Conservation (phyloP, 2,797 vertebrate species). For the Ataeniobius toweri region DNA sequence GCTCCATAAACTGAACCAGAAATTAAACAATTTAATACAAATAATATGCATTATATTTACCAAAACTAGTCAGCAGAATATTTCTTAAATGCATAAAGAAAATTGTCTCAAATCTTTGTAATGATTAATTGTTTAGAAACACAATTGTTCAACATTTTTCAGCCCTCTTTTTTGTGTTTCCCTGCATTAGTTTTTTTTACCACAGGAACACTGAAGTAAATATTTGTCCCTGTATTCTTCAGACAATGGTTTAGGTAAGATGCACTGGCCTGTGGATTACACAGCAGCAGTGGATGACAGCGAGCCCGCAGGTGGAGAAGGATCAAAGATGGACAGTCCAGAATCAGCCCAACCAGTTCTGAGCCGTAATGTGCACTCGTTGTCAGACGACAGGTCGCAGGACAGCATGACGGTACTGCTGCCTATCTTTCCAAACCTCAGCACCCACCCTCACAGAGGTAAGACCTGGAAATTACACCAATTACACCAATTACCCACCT, state of each 20-base stretch:
- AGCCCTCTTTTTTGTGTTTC: background rate
- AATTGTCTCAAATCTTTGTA: too few relatives aligned
- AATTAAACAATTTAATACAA: too few relatives aligned
- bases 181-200: background rate
- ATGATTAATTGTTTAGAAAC: too few relatives aligned
- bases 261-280: slow-evolving; percentile 65
- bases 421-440: slow-evolving; percentile 78
- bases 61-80: too few relatives aligned
- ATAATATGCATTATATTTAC: too few relatives aligned
- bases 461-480: background rate
- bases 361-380: slow-evolving; percentile 14
- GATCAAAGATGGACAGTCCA: slow-evolving; percentile 64
- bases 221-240: background rate
- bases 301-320: slow-evolving; percentile 63
- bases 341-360: slow-evolving; percentile 38
- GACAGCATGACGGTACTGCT: slow-evolving; percentile 68
- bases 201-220: background rate
- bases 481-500: background rate
- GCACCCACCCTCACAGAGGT: slow-evolving; percentile 87
- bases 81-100: too few relatives aligned
- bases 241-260: slow-evolving; percentile 70
- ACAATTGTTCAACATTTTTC: background rate
- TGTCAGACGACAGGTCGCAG: slow-evolving; percentile 59
- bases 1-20: too few relatives aligned
- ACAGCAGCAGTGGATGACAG: slow-evolving; percentile 62